Conservation (phyloP, 2,113 vertebrate genomes). For the Catharus minimus region DNA sequence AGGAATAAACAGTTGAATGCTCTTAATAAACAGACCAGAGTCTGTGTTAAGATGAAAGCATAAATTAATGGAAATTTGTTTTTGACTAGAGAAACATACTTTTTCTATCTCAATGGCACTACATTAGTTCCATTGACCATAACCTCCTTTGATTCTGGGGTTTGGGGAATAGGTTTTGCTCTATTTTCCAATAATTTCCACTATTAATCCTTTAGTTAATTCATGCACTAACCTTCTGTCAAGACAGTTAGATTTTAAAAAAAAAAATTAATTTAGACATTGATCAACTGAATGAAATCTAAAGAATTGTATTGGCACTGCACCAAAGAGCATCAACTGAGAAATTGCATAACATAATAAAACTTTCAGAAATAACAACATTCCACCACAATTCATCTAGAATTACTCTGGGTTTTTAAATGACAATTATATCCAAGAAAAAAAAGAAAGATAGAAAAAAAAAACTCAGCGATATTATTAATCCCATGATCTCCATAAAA, state of each 20-base stretch:
- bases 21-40: not conserved
- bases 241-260: not conserved
- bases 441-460: not conserved
- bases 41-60: not conserved
- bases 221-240: not conserved
- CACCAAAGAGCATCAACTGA: not conserved
- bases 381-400: not conserved
- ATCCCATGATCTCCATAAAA: not conserved
- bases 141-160: accelerated
- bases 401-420: not conserved
- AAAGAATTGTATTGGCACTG: not conserved
- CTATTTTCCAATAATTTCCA: not conserved
- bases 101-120: not conserved
- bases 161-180: accelerated
- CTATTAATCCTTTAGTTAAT: not conserved
- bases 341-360: not conserved
- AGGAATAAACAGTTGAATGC: not conserved
- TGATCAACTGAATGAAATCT: not conserved
- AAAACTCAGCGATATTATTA: not conserved
- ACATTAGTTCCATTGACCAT: not conserved
- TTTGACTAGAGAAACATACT: not conserved
- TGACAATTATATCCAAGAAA: not conserved
- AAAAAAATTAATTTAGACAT: not conserved
- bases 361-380: not conserved
- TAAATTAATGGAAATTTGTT: not conserved